Evolutionary conservation across 2,113 vertebrate genomes (phyloP), one percentile per base, ranked within the genome.

Genomic region (Centropristis striata): DNA sequence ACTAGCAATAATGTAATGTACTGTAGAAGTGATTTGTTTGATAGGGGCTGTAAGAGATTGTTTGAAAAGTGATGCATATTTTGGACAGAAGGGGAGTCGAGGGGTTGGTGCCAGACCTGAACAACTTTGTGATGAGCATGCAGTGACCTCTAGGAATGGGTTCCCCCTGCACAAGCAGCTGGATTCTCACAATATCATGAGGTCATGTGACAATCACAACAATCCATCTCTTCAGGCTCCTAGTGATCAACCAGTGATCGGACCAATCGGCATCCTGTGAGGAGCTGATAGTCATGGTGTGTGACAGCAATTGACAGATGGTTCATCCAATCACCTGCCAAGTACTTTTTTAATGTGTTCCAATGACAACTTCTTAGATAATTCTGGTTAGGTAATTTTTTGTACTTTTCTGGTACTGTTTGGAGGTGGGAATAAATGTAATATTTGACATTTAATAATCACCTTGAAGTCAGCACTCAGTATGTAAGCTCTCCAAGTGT

Each of bases 21-120:
- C n/a, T n/a, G n/a, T n/a, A n/a, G n/a, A 65, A 32, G 36, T 66
- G 27, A 5, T 63, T 81, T 70, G 53, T 75, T 74, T 49, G 46
- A 46, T 58, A n/a, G 63, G 23, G 18, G 25, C n/a, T 65, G 11
- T 14, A 28, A n/a, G 7, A 66, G n/a, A 39, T 21, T 25, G 41
- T 49, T 57, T 23, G 25, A 47, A 70, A 67, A 59, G 20, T 27
- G 42, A 44, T 14, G 2, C 0, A 57, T 39, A 15, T 66, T 46
- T 68, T 69, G 66, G 27, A 44, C 39, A 8, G 4, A n/a, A 51
- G 3, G 18, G 39, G 4, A 66, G 42, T 58, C 2, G 37, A 18
- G 8, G 44, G 53, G 18, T 32, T 42, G 39, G 9, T 55, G 49
- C 49, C n/a, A 25, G 10, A 4, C 6, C 28, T 69, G 13, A 67